Conservation (phyloP, 2,797 vertebrate genomes). For the Carapus acus region DNA sequence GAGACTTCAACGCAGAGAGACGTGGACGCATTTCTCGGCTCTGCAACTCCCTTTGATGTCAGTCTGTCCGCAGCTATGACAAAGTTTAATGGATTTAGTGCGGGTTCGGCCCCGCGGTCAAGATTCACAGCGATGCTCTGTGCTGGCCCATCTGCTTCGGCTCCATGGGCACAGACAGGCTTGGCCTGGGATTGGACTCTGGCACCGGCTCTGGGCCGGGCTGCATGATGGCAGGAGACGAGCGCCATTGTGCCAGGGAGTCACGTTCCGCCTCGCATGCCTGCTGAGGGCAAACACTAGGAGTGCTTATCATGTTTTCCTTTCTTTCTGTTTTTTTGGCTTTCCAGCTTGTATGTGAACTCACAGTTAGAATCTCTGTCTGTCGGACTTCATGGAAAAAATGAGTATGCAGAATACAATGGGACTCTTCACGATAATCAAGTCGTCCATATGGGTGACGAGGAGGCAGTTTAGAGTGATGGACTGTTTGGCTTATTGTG, state of each 20-base stretch:
- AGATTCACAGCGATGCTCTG: constrained; percentile 52
- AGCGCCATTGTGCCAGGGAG: constrained; percentile 59
- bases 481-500: constrained; percentile 39
- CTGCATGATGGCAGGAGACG: constrained; percentile 51
- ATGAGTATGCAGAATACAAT: constrained; percentile 52
- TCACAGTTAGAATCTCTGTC: constrained; percentile 54
- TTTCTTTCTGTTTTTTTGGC: constrained; percentile 18
- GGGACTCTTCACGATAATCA: constrained; percentile 46
- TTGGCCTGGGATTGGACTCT: constrained; percentile 48
- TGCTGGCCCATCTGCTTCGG: constrained; percentile 47
- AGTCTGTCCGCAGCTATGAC: constrained; percentile 58
- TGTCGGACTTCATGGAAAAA: constrained; percentile 56
- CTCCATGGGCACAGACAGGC: constrained; percentile 42
- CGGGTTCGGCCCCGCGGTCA: constrained; percentile 44
- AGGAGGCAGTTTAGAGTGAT: constrained; percentile 48
- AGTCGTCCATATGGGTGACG: constrained; percentile 44
- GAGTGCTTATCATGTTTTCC: constrained; percentile 26
- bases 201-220: constrained; percentile 46
- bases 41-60: constrained; percentile 67
- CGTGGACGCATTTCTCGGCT: constrained; percentile 39
- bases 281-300: constrained; percentile 48
- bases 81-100: constrained; percentile 65
- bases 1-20: constrained; percentile 43
- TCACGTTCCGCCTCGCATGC: constrained; percentile 58
- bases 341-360: constrained; percentile 25